Conservation (phyloP, 1,140 invertebrate genomes). For the Heliconius melpomene region DNA sequence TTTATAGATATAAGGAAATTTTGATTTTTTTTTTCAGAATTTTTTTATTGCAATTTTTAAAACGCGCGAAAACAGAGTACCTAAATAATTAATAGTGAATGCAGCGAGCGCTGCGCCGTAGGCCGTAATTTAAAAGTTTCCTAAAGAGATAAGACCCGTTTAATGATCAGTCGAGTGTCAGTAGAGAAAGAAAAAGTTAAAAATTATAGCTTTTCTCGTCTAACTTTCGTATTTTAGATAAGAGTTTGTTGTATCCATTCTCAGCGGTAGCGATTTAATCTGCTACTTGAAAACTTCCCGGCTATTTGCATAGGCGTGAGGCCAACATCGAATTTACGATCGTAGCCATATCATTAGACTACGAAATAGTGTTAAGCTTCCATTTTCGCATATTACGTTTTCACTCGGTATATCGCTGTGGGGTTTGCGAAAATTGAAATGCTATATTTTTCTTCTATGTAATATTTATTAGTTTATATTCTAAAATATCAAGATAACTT, state of each 20-base stretch:
- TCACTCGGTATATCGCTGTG: neutral
- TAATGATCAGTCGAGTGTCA: slow-evolving; percentile 19
- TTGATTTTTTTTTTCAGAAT: slow-evolving; percentile 15
- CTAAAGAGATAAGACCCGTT: slow-evolving; percentile 24
- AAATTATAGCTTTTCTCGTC: slow-evolving; percentile 18
- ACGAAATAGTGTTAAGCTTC: slow-evolving; percentile 32
- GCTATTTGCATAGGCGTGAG: slow-evolving; percentile 27
- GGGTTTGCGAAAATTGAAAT: neutral
- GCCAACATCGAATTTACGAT: slow-evolving; percentile 38
- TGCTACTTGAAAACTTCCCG: slow-evolving; percentile 6
- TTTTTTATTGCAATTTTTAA: slow-evolving; percentile 16
- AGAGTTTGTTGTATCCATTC: slow-evolving; percentile 28
- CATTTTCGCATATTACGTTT: slow-evolving; percentile 9
- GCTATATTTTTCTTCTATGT: slow-evolving; percentile 4
- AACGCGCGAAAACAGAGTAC: slow-evolving; percentile 63
- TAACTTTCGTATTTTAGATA: slow-evolving; percentile 22
- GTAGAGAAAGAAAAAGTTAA: slow-evolving; percentile 19
- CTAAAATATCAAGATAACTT: neutral
- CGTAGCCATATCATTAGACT: slow-evolving; percentile 40
- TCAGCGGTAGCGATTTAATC: slow-evolving; percentile 14
- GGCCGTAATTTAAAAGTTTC: slow-evolving; percentile 31
- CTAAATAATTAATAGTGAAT: slow-evolving; percentile 45
- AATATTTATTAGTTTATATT: neutral
- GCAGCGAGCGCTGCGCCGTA: slow-evolving; percentile 29
- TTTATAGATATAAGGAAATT: slow-evolving; percentile 45